Conservation (phyloP, 2,888 invertebrate species). For the Melanophora roralis region DNA sequence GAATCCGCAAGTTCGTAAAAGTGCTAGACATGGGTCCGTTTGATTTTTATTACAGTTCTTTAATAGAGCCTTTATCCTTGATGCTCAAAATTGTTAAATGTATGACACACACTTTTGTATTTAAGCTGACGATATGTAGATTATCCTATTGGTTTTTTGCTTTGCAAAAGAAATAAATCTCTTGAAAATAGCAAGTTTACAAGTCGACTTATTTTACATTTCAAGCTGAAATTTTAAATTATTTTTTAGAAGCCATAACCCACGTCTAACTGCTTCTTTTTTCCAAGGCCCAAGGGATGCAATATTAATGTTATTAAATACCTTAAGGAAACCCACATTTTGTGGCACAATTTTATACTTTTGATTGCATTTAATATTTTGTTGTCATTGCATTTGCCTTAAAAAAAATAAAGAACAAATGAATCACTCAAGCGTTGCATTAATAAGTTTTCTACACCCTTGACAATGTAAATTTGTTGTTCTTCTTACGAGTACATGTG, state of each 20-base stretch:
- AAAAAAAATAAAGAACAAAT: slow-evolving; percentile 47
- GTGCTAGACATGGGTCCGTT: too few relatives aligned
- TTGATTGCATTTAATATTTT: slow-evolving; percentile 28
- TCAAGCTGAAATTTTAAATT: neutral
- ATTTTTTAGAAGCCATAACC: slow-evolving; percentile 43
- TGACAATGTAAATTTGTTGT: slow-evolving; percentile 27
- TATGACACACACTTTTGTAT: too few relatives aligned
- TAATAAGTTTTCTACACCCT: slow-evolving; percentile 53
- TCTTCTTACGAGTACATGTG: slow-evolving; percentile 39
- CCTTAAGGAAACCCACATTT: slow-evolving; percentile 13
- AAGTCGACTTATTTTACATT: neutral
- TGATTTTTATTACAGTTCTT: too few relatives aligned
- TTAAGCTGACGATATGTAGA: too few relatives aligned
- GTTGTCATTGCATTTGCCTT: slow-evolving; percentile 56
- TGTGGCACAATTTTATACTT: slow-evolving; percentile 26
- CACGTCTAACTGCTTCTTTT: slow-evolving; percentile 3
- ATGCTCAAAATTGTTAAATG: too few relatives aligned
- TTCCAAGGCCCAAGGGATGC: neutral
- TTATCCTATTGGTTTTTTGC: too few relatives aligned
- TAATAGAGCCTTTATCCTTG: too few relatives aligned
- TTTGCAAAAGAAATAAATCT: too few relatives aligned
- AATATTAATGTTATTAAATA: neutral
- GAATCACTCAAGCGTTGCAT: slow-evolving; percentile 57
- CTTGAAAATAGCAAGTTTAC: too few relatives aligned
- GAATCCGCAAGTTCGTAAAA: too few relatives aligned